These are phyloP conservation scores for Pangasius macronema DNA, from an alignment of 2,797 vertebrate genomes.

Conservation along the genomic window DNA sequence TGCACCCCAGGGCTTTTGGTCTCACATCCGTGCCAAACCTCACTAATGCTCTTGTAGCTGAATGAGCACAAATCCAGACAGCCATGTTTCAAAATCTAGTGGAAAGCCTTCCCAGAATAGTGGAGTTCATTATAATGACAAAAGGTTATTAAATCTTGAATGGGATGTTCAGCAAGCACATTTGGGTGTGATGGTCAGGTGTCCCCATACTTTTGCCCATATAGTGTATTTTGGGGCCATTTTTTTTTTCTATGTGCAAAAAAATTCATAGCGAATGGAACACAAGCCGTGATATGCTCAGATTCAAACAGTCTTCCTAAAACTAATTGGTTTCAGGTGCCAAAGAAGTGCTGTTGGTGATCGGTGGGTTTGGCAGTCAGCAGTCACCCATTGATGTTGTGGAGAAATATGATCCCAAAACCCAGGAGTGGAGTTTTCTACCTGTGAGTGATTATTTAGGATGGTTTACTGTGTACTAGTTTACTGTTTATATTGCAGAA, in stretches of 20 bases:
- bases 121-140: background rate
- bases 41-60: background rate
- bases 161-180: background rate
- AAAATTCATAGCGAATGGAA: background rate
- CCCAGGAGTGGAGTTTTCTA: conserved; percentile 95
- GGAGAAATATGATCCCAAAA: conserved; percentile 98
- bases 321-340: conserved; percentile 77
- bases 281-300: background rate
- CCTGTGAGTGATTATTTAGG: conserved; percentile 79
- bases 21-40: background rate
- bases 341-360: conserved; percentile 95
- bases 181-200: background rate
- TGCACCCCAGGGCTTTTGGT: background rate
- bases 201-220: background rate
- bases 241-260: background rate
- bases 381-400: conserved; percentile 97
- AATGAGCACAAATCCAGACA: background rate
- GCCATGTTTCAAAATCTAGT: background rate
- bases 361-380: conserved; percentile 96
- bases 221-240: background rate
- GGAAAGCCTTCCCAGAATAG: background rate
- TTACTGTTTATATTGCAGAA: too few species aligned
- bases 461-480: background rate
- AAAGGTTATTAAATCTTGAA: background rate
- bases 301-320: background rate